Evolutionary conservation across 2,113 vertebrate genomes (phyloP).

Genomic region (Etia nguti): DNA sequence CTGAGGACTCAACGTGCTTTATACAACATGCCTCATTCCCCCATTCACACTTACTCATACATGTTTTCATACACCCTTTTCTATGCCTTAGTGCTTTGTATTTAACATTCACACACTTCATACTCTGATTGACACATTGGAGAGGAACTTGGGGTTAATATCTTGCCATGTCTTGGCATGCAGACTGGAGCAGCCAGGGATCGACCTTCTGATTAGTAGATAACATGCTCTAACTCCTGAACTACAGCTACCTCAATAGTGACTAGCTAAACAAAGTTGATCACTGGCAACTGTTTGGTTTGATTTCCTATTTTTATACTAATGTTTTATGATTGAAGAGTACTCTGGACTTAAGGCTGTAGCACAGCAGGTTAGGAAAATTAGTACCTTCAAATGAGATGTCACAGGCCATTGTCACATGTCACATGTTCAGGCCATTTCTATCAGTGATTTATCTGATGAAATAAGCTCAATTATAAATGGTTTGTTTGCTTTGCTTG

Average conservation of each 20-base stretch:
- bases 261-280: too few species aligned
- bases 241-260: not conserved
- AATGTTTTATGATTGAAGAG: not conserved
- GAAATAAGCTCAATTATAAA: not conserved
- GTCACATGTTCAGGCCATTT: not conserved
- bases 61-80: not conserved
- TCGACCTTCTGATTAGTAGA: not conserved
- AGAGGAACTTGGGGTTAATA: not conserved
- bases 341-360: not conserved
- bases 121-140: not conserved
- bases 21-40: not conserved
- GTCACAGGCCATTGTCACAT: not conserved
- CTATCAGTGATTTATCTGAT: not conserved
- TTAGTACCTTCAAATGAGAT: not conserved
- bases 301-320: not conserved
- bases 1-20: not conserved
- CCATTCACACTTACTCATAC: not conserved
- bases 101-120: rapidly evolving
- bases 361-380: not conserved
- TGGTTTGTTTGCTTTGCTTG: not conserved
- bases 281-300: not conserved
- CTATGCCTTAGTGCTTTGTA: not conserved
- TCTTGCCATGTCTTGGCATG: not conserved
- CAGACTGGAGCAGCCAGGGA: not conserved
- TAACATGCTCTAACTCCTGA: not conserved